These are phyloP conservation scores for Tonatia bakeri DNA, from an alignment of 2,113 vertebrate genomes.

Conservation along the genomic window DNA sequence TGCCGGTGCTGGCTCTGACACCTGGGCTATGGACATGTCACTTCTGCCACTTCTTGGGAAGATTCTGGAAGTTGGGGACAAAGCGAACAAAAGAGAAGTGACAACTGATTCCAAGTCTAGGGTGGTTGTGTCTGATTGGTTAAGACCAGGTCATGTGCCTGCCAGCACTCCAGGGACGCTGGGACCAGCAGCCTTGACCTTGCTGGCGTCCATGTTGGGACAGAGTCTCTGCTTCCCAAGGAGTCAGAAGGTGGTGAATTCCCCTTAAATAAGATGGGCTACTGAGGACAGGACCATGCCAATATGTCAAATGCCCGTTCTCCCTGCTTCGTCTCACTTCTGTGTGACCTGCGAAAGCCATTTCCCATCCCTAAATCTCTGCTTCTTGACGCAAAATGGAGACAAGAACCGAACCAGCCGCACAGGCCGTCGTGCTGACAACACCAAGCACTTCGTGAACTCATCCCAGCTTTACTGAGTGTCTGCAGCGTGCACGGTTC, in stretches of 20 bases:
- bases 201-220: background rate
- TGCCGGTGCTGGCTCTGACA: no score
- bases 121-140: background rate
- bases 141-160: background rate
- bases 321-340: background rate
- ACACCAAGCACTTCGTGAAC: background rate
- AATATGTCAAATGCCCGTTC: background rate
- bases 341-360: background rate
- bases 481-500: fast-evolving
- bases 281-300: fast-evolving
- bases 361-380: background rate
- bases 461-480: background rate
- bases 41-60: background rate
- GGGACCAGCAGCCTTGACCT: background rate
- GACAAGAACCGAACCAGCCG: background rate
- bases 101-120: background rate
- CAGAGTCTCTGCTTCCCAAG: background rate
- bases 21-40: no score
- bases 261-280: background rate
- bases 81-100: background rate
- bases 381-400: background rate
- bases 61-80: background rate
- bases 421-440: background rate
- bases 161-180: background rate
- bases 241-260: background rate